Percentiles rank a stretch among this genome's conserved stretches.
phyloP scores from a whole-genome alignment of 2,113 vertebrate species.

The Semicossyphus pulcher region DNA sequence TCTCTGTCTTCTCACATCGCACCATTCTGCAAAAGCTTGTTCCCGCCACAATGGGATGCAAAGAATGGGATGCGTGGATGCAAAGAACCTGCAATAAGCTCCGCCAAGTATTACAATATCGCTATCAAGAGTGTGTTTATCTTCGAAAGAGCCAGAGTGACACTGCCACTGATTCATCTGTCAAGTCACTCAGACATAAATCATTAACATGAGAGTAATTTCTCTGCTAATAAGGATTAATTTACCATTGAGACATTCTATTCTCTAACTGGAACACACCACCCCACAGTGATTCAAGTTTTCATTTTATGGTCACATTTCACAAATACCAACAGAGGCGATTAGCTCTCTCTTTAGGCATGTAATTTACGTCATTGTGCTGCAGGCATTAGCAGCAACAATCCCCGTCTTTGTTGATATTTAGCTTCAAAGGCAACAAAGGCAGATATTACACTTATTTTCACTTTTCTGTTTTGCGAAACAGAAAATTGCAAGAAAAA shows the following conservation, averaged over 20 bases:
- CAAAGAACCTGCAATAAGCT: conserved; percentile 32
- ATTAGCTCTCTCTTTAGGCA: conserved; percentile 14
- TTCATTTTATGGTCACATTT: neutral
- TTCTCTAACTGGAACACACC: neutral
- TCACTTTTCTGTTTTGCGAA: neutral
- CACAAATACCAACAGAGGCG: neutral
- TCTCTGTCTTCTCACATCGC: conserved; percentile 34
- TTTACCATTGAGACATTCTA: neutral
- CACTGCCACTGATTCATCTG: conserved; percentile 3
- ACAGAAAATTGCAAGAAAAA: neutral
- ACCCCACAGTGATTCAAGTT: neutral
- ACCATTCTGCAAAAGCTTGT: conserved; percentile 12
- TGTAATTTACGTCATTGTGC: conserved; percentile 10
- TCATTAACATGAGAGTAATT: conserved; percentile 14
- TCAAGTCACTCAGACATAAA: neutral
- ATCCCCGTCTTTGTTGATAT: conserved; percentile 3
- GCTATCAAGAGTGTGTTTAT: conserved; percentile 17
- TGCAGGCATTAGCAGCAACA: neutral
- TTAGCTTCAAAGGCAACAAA: conserved; percentile 1
- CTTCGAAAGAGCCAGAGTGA: neutral
- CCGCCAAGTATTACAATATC: conserved; percentile 26
- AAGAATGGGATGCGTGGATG: conserved; percentile 22
- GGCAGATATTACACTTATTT: neutral
- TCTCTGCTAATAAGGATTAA: neutral
- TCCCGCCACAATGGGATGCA: neutral